phyloP scores from a whole-genome alignment of 2,113 vertebrate species.

The Microtus montanus region DNA sequence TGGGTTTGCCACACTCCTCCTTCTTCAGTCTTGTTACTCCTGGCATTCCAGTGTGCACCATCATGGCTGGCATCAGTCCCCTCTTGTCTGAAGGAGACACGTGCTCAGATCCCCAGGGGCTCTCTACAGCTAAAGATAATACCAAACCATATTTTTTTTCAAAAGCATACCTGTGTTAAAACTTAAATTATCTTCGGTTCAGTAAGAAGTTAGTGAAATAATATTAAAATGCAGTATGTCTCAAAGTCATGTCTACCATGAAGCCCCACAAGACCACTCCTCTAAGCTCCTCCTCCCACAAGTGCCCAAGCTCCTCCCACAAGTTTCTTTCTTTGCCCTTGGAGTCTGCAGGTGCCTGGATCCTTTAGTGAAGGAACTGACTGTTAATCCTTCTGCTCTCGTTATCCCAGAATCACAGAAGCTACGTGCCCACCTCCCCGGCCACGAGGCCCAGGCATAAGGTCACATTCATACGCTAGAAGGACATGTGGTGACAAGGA shows the following conservation, averaged over 20 bases:
- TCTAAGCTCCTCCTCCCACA: too few relatives aligned
- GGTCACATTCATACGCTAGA: not conserved
- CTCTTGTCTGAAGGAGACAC: not conserved
- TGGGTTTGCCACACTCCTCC: not conserved
- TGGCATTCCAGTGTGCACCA: not conserved
- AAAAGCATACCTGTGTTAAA: not conserved
- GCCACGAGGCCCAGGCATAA: not conserved
- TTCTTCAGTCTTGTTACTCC: not conserved
- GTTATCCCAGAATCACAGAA: not conserved
- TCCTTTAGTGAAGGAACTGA: not conserved
- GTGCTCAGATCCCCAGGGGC: not conserved
- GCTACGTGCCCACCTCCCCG: accelerated
- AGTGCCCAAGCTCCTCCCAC: not conserved
- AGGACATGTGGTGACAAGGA: too few relatives aligned
- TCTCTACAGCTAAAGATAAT: not conserved
- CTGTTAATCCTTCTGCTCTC: not conserved
- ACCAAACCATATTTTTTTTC: not conserved
- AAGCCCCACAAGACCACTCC: not conserved
- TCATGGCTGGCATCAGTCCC: not conserved
- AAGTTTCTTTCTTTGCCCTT: not conserved
- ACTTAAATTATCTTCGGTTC: not conserved
- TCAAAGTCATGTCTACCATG: not conserved
- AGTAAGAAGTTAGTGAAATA: not conserved
- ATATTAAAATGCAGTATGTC: not conserved
- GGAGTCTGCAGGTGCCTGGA: not conserved